Evolutionary conservation across 2,888 invertebrate species (phyloP).

Genomic region (Dynastes grantii): DNA sequence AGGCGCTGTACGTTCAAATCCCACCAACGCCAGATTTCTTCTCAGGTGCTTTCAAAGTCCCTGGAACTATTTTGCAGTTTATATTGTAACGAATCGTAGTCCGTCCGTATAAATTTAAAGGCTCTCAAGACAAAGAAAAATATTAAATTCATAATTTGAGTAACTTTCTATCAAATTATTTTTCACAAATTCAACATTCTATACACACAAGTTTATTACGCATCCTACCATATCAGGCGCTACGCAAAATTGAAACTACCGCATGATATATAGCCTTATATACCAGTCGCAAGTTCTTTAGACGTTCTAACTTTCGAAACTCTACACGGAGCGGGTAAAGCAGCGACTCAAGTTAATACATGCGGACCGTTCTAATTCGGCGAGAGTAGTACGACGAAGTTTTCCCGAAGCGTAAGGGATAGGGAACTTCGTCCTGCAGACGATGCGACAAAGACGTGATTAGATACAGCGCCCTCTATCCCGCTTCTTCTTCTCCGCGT

Average conservation of each 20-base stretch:
- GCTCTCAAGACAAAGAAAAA: no score
- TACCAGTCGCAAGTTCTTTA: neutral
- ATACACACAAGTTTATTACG: no score
- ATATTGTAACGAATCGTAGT: no score
- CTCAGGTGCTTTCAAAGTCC: no score
- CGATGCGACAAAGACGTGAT: constrained; percentile 30
- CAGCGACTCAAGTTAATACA: neutral
- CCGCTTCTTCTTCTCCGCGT: constrained; percentile 9
- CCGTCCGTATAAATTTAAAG: no score
- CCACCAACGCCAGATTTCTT: no score
- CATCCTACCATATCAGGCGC: neutral
- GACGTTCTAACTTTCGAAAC: neutral
- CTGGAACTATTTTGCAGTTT: no score
- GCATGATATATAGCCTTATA: no score
- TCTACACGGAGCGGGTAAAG: neutral
- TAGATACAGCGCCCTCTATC: neutral
- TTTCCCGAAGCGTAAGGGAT: constrained; percentile 6
- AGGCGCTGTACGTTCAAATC: no score
- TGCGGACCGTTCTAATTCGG: constrained; percentile 7
- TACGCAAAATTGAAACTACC: neutral
- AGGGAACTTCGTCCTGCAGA: constrained; percentile 20
- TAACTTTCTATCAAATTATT: no score
- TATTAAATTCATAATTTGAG: no score
- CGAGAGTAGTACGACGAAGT: neutral
- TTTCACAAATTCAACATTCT: no score